Percentiles rank a stretch among this genome's conserved stretches.
Conservation (phyloP, 2,888 invertebrate genomes). For the Aleiodes leptofemur region DNA sequence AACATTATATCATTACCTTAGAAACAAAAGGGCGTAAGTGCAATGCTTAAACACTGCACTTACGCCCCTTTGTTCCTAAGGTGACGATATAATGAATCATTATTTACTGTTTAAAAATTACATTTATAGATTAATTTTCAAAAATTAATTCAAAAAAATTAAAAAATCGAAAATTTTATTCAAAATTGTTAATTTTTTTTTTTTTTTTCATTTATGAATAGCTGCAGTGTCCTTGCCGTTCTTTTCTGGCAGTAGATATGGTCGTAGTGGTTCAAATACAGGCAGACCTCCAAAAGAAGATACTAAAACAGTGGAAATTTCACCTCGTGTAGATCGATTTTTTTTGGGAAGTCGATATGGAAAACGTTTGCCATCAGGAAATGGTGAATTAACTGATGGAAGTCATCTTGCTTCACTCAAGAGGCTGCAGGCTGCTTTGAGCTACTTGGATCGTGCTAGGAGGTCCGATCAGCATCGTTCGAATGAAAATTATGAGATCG, state of each 20-base stretch:
- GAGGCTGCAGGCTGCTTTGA: constrained; percentile 57
- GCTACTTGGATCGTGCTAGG: constrained; percentile 57
- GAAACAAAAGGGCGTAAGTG: too few relatives aligned
- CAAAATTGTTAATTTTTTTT: not conserved
- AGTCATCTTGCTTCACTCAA: constrained; percentile 43
- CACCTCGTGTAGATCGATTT: constrained; percentile 68
- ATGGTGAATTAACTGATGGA: constrained; percentile 12
- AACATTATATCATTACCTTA: too few relatives aligned
- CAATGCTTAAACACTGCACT: too few relatives aligned
- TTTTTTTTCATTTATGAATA: constrained; percentile 5
- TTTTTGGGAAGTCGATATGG: constrained; percentile 72
- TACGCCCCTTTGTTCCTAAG: too few relatives aligned
- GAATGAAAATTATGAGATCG: constrained; percentile 43
- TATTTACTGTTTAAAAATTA: too few relatives aligned
- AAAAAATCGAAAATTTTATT: constrained; percentile 19
- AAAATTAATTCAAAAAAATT: too few relatives aligned
- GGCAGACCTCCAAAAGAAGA: constrained; percentile 49
- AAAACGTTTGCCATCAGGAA: constrained; percentile 60
- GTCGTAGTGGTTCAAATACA: constrained; percentile 58
- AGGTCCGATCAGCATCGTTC: constrained; percentile 36
- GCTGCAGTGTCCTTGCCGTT: constrained; percentile 53
- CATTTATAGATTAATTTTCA: too few relatives aligned
- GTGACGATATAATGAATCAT: too few relatives aligned
- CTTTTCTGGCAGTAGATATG: constrained; percentile 65
- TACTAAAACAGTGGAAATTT: constrained; percentile 57